Conservation (phyloP, 2,797 vertebrate genomes). For the Calcarius lapponicus region DNA sequence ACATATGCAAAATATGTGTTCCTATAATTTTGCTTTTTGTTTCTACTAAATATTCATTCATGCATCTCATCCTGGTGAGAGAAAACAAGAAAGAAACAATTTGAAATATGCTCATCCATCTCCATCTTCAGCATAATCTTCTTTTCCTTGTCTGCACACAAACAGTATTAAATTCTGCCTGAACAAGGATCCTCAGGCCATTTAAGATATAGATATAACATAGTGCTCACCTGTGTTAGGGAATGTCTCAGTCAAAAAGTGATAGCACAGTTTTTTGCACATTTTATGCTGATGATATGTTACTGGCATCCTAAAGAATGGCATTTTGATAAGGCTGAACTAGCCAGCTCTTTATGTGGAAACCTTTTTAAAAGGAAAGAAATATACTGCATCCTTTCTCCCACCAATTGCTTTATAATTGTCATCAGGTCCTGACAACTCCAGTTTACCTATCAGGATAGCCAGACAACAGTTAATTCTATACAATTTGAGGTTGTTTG, state of each 20-base stretch:
- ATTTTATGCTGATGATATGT: not conserved
- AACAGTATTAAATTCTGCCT: not conserved
- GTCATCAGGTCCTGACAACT: not conserved
- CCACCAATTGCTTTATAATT: not conserved
- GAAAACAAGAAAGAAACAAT: not conserved
- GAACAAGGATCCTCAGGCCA: not conserved
- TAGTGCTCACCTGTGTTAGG: not conserved
- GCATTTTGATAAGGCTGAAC: not conserved
- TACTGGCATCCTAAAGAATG: not conserved
- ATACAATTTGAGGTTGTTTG: not conserved
- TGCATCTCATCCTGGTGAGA: not conserved
- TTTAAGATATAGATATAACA: not conserved
- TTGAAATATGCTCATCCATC: not conserved
- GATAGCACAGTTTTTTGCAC: not conserved
- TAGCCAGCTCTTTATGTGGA: not conserved
- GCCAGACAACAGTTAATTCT: not conserved
- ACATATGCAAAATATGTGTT: not conserved
- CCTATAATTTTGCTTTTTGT: not conserved
- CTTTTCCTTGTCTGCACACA: not conserved
- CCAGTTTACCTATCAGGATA: not conserved
- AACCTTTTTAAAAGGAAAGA: not conserved
- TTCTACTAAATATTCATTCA: conserved; percentile 23
- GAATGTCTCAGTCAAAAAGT: not conserved
- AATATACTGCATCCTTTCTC: not conserved
- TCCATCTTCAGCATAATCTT: not conserved